Percentiles rank a stretch among this genome's conserved stretches.
phyloP scores from a whole-genome alignment of 2,113 vertebrate genomes.

The Dascyllus trimaculatus region DNA sequence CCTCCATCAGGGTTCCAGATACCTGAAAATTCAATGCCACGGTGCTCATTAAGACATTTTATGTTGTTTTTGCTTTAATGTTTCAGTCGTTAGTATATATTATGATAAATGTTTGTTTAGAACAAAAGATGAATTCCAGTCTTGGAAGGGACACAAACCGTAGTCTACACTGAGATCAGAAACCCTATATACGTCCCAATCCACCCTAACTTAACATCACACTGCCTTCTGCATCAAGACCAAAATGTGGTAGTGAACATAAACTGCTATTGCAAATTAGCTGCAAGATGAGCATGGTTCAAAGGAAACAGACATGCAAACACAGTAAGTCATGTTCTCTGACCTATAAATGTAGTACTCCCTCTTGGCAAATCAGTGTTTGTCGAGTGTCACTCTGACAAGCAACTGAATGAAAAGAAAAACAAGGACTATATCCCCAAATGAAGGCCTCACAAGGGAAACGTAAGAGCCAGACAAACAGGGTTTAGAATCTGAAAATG shows the following conservation, averaged over 20 bases:
- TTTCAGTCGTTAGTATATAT: too few species aligned
- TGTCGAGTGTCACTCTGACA: slow-evolving; percentile 20
- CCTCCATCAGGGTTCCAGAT: too few species aligned
- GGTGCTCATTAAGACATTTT: too few species aligned
- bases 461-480: slow-evolving; percentile 6
- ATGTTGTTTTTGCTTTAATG: too few species aligned
- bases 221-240: background rate
- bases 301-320: background rate
- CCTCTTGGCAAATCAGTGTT: slow-evolving; percentile 32
- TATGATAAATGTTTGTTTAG: too few species aligned
- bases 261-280: background rate
- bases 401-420: background rate
- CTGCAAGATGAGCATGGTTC: background rate
- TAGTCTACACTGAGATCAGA: background rate
- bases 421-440: background rate
- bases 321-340: slow-evolving; percentile 12
- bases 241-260: background rate
- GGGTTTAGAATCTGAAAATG: slow-evolving; percentile 11
- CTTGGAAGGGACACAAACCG: background rate
- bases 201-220: background rate
- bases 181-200: background rate
- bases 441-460: slow-evolving; percentile 14
- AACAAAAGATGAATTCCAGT: background rate
- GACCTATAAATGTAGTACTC: slow-evolving; percentile 32
- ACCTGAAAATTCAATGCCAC: too few species aligned